Evolutionary conservation across 2,797 vertebrate genomes (phyloP), one percentile per base, ranked within the genome.

Genomic region (Lutjanus campechanus): DNA sequence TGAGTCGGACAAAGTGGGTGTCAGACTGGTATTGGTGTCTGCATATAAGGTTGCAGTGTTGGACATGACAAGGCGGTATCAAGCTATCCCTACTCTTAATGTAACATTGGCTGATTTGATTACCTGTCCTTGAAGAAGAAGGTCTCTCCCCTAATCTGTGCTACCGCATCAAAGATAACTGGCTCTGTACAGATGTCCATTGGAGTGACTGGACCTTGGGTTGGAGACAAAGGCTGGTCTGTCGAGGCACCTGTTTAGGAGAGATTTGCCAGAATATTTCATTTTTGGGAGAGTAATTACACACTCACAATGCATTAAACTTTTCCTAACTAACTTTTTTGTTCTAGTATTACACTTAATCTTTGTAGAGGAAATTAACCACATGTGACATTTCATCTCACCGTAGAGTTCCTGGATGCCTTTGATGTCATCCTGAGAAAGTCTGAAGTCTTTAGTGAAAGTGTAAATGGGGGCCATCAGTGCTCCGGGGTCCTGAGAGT

Each of bases 111-210:
- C 11, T 80, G 5, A 67, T 73, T 29, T 43, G 15, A 54, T 89
- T 96, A 99, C 98, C 98, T 96, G 85, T 99, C 97, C 92, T 98
- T 99, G 93, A 99, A 99, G 96, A 99, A 99, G 95, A 99, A 99
- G 0, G 93, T 97, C 92, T 99, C 98, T 82, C 98, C 98, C 91
- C 98, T 96, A 79, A 99, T 97, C 93, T 99, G 97, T 65, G 97
- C 94, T 0, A 98, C 92, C 67, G 97, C 97, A 80, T 99, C 98
- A 85, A 99, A 99, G 67, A 98, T 78, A 36, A 99, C 92, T 50
- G 97, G 96, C 0, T 97, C 96, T 63, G 87, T 96, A 85, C 98
- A 99, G 82, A 99, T 91, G 85, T 98, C 96, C 95, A 96, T 95
- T 13, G 98, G 98, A 22, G 98, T 99, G 71, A 99, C 94, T 0